A percentile compares a stretch with the other conserved stretches of the same genome.
phyloP scores from a whole-genome alignment of 2,113 vertebrate species.

The Porphyrio hochstetteri region DNA sequence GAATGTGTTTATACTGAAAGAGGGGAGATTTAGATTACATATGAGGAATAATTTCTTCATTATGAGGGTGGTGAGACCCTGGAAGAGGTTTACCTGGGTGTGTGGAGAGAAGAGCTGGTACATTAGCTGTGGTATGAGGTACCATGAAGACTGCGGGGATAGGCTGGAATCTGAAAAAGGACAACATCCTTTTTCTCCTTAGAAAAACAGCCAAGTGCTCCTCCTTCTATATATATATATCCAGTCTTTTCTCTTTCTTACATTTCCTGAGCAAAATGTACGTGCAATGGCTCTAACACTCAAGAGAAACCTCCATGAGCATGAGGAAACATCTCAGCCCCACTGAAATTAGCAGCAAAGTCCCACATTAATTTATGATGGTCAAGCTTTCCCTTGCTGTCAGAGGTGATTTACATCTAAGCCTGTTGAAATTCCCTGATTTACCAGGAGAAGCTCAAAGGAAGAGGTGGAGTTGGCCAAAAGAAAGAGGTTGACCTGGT shows the following conservation, averaged over 20 bases:
- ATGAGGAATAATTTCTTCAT: too few species aligned
- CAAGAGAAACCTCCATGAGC: neutral
- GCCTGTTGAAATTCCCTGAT: neutral
- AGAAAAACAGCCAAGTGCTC: neutral
- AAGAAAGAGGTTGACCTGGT: constrained; percentile 1
- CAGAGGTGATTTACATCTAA: neutral
- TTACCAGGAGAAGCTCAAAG: neutral
- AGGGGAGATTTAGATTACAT: too few species aligned
- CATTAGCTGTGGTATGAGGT: neutral
- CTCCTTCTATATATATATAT: neutral
- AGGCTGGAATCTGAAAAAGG: neutral
- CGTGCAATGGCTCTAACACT: neutral
- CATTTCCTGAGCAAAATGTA: neutral
- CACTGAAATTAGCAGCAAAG: neutral
- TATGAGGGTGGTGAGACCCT: too few species aligned
- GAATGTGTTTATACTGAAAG: too few species aligned
- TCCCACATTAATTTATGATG: neutral
- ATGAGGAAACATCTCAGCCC: neutral
- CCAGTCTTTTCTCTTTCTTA: neutral
- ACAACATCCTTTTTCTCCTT: neutral
- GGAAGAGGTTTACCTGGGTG: neutral
- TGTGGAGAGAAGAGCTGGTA: neutral
- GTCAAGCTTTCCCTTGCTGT: neutral
- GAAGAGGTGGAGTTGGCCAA: constrained; percentile 40
- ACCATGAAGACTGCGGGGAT: neutral